Percentiles rank a stretch among this genome's conserved stretches.
These are phyloP conservation scores for Drosophila burlai DNA, from an alignment of 1,140 invertebrate genomes.

Conservation along the genomic window DNA sequence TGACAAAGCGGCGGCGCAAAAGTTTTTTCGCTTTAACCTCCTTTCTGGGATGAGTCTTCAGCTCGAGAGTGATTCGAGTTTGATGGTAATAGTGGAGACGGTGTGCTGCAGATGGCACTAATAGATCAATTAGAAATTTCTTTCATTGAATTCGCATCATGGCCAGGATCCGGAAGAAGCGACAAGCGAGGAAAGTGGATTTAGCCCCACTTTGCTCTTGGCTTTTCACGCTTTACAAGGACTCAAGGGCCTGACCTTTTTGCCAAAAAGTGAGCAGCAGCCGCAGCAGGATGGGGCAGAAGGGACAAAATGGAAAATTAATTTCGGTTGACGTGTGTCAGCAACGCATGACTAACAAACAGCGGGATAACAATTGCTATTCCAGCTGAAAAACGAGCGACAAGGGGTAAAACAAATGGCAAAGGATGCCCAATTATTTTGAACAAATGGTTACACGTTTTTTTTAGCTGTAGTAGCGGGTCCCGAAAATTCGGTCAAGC, in stretches of 20 bases:
- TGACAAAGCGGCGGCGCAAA: slow-evolving; percentile 8
- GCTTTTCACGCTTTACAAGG: slow-evolving; percentile 13
- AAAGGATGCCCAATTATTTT: slow-evolving; percentile 73
- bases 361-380: slow-evolving; percentile 41
- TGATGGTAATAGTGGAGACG: slow-evolving; percentile 20
- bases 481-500: slow-evolving; percentile 17
- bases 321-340: slow-evolving; percentile 75
- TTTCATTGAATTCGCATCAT: slow-evolving; percentile 29
- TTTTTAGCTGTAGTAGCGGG: too few relatives aligned
- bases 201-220: too few relatives aligned
- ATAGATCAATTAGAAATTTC: slow-evolving; percentile 70
- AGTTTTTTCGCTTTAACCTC: slow-evolving; percentile 11
- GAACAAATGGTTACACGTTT: slow-evolving; percentile 56
- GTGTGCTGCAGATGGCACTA: slow-evolving; percentile 39
- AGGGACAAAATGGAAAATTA: slow-evolving; percentile 61
- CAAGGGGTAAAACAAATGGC: slow-evolving; percentile 65
- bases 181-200: background rate
- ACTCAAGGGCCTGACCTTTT: slow-evolving; percentile 14
- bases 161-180: background rate
- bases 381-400: slow-evolving; percentile 60
- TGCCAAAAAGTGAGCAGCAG: background rate
- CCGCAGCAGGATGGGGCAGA: background rate
- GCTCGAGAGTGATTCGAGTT: slow-evolving; percentile 23
- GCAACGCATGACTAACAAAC: slow-evolving; percentile 58
- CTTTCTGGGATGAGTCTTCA: background rate